Evolutionary conservation across 2,797 vertebrate species (phyloP).

Genomic region (Okamejei kenojei): DNA sequence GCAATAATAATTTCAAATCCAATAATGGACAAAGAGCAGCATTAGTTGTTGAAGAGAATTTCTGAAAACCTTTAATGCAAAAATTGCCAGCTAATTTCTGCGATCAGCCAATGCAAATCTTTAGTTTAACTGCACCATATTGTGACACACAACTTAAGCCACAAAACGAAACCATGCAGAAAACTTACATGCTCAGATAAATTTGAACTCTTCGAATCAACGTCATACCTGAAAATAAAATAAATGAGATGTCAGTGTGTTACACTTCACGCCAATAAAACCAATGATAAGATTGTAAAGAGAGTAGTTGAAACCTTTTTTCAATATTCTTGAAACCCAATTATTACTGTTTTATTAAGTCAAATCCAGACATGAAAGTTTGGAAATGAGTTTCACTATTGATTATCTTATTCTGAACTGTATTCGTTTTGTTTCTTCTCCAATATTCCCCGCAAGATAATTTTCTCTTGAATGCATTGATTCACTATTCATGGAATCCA

Average conservation of each 20-base stretch:
- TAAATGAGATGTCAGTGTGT: neutral
- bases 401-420: neutral
- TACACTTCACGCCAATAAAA: neutral
- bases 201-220: conserved; percentile 93
- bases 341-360: neutral
- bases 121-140: neutral
- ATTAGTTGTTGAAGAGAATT: neutral
- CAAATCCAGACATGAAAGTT: neutral
- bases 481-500: too few relatives aligned
- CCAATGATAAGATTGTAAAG: neutral
- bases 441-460: neutral
- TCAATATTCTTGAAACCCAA: neutral
- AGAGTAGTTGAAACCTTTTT: neutral
- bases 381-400: neutral
- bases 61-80: neutral
- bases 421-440: neutral
- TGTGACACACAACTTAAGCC: neutral
- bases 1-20: neutral
- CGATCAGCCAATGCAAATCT: neutral
- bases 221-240: conserved; percentile 75
- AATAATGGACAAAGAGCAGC: neutral
- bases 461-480: neutral
- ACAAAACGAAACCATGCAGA: neutral
- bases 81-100: neutral
- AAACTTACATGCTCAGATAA: conserved; percentile 93